These are phyloP conservation scores for Paratrypauchen microcephalus DNA, from an alignment of 2,797 vertebrate species.

Conservation along the genomic window DNA sequence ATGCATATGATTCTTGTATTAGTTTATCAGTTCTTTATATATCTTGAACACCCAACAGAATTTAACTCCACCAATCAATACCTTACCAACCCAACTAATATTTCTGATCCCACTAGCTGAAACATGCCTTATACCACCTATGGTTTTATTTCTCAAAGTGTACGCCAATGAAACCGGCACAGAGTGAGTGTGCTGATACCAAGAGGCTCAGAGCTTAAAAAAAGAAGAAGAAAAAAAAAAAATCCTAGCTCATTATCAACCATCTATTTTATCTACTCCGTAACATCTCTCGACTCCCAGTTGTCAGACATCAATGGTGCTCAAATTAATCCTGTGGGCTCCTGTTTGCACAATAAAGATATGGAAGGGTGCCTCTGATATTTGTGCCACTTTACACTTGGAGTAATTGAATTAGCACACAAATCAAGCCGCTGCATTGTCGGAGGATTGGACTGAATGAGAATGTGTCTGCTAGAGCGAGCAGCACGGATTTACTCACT, in stretches of 20 bases:
- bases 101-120: neutral
- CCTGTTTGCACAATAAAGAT: slow-evolving; percentile 71
- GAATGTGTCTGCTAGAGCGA: slow-evolving; percentile 49
- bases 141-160: slow-evolving; percentile 45
- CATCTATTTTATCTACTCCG: slow-evolving; percentile 74
- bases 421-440: slow-evolving; percentile 55
- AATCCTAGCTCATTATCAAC: slow-evolving; percentile 71
- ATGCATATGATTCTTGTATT: too few relatives aligned
- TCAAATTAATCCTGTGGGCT: slow-evolving; percentile 74
- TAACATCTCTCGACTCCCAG: slow-evolving; percentile 72
- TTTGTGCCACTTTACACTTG: slow-evolving; percentile 65
- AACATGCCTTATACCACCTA: neutral
- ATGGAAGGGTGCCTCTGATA: slow-evolving; percentile 70
- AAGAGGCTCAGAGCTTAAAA: slow-evolving; percentile 54
- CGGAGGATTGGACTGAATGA: slow-evolving; percentile 36
- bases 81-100: neutral
- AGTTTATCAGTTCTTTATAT: too few relatives aligned
- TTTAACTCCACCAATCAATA: neutral
- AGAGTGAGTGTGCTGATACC: slow-evolving; percentile 59
- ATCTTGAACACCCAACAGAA: neutral
- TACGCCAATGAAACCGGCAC: slow-evolving; percentile 53
- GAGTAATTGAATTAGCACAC: slow-evolving; percentile 71
- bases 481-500: neutral
- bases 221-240: slow-evolving; percentile 24
- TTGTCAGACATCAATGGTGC: slow-evolving; percentile 74